Base-by-base conservation (phyloP, 92 coral and sea anemone genomes). In the Epizoanthus illoricatus region DNA sequence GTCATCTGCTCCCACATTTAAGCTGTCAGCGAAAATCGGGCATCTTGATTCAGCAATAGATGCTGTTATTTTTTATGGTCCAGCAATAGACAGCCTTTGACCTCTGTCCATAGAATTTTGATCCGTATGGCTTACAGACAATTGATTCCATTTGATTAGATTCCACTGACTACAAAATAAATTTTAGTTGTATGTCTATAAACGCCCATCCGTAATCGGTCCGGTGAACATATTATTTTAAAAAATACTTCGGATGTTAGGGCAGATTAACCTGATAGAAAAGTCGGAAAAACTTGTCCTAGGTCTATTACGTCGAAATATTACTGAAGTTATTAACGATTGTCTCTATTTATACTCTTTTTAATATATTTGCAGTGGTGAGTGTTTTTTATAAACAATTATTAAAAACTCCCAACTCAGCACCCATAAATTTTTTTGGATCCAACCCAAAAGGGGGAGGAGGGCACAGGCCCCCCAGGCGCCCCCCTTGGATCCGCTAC, bases 1-100 rank as follows among this genome's bases (percentile, higher is more conserved):
- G 82, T 78, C 82, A 78, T 78, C 65, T 13, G 40, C 73, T 12
- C 71, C 36, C 36, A 71, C 42, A 43, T 62, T 62, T 78, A 78
- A 45, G 60, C 72, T 78, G 60, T 78, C 72, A 78, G 64, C 82
- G 42, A 63, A 63, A 62, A 62, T 43, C 21, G 5, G 17, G 17
- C 49, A 49, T 24, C 60, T 64, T 64, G 67, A 39, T 19, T 15
- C 16, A 24, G 10, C 56, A 21, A 4, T 28, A 4, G 17, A 42
- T 21, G 19, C 18, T 41, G 33, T 45, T 42, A 62, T 63, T 28
- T 78, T 60, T 41, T 7, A 2, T 78, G 49, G 40, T 41, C 28
- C n/a, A 55, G 64, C 18, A 39, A 21, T 10, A 78, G 69, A 43
- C 82, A 62, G 43, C 19, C 41, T 16, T 43, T 78, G 82, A 78